Base-by-base conservation (phyloP, 2,797 vertebrate species). In the Myotis pilosus region DNA sequence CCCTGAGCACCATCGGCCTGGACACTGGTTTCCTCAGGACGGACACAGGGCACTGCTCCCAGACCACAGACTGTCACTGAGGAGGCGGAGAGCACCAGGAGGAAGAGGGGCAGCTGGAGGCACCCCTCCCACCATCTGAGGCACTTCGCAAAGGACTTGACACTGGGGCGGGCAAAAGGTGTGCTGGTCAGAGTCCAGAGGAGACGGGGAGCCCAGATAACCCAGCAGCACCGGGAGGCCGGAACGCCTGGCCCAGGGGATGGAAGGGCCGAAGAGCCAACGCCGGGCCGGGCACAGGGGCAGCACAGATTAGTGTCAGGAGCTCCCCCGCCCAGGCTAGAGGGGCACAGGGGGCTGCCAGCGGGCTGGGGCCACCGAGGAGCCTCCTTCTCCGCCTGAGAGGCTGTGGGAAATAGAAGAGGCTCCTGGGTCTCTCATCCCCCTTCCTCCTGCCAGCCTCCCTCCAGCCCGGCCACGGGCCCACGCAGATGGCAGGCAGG, bases 1-100 rank as follows among this genome's bases (percentile, higher is more conserved):
- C 64, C 1, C 28, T 0, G 15, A 28, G 47, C 2, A 0, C 4
- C 75, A 36, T 55, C 5, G 2, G 62, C 33, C 4, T 2, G 2
- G 44, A 55, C 51, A 1, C 6, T 20, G 5, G n/a, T 0, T 9
- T 28, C 25, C 12, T 28, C 62, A n/a, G 36, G 44, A 30, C 10
- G 17, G 38, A 28, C 0, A 2, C 47, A 0, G 2, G 57, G 20
- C 33, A 44, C 44, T 22, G 33, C 16, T 15, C 10, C 28, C n/a
- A 16, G 19, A 16, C n/a, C 33, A 5, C 51, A 19, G 36, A 11
- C 10, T 0, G 1, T 55, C 72, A 23, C 44, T 2, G 0, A 86
- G 36, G 36, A 5, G 28, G 4, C 44, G 36, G 83, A 44, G 17
- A 9, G 36, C 9, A 28, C 1, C 0, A 7, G 20, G n/a, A 41